Percentiles rank a stretch among this genome's conserved stretches.
phyloP scores from a whole-genome alignment of 2,113 vertebrate genomes.

The Cercocebus atys region DNA sequence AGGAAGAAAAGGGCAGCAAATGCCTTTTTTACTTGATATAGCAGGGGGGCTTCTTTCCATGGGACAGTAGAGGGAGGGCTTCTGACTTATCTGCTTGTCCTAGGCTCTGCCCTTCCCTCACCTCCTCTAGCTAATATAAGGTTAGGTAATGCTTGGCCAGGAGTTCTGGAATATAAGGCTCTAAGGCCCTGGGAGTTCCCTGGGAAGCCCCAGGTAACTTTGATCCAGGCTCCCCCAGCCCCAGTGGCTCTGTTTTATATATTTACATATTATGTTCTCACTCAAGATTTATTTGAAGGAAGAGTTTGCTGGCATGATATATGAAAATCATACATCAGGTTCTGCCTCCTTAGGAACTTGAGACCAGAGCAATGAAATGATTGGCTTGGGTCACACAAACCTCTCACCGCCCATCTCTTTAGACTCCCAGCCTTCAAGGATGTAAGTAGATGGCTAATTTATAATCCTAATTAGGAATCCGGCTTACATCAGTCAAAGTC shows the following conservation, averaged over 20 bases:
- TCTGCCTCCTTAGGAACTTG: background rate
- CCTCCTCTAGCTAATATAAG: background rate
- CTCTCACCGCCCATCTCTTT: background rate
- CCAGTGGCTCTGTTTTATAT: fast-evolving
- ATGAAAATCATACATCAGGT: background rate
- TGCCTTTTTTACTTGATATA: fast-evolving
- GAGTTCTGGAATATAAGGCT: no score
- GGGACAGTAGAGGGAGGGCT: background rate
- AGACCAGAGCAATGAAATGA: background rate
- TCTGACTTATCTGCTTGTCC: background rate
- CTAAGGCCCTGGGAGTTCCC: background rate
- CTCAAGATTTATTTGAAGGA: background rate
- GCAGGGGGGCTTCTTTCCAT: background rate
- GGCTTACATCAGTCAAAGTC: background rate
- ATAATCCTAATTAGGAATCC: background rate
- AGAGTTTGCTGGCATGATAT: background rate
- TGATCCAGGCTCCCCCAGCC: background rate
- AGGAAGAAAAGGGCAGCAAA: background rate
- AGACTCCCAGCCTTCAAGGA: background rate
- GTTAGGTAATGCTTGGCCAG: background rate
- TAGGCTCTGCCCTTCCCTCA: background rate
- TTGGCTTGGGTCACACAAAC: background rate
- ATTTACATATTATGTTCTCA: background rate
- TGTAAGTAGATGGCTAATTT: background rate
- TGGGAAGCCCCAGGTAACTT: background rate